Evolutionary conservation across 2,888 invertebrate species (phyloP), one percentile per base, ranked within the genome.

Genomic region (Scaptomyza tumidula): DNA sequence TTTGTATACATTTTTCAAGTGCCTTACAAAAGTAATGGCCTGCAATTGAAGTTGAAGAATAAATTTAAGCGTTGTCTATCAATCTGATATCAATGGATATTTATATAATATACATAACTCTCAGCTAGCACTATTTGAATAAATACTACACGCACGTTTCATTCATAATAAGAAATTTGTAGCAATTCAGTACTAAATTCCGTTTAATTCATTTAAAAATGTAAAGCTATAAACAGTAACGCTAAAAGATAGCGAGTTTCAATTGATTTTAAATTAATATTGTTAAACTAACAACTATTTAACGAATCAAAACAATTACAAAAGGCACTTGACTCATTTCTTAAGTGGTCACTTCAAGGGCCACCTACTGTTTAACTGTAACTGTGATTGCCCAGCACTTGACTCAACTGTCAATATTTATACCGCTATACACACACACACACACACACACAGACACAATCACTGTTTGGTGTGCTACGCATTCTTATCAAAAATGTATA

Each of bases 401-500:
- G 65, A 60, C 33, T 55, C 70, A 33, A 41, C 24, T 62, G 56
- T 72, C 58, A 64, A 68, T 76, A 58, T 61, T 65, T 57, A 67
- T 52, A 37, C 61, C 35, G n/a, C 33, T 19, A 46, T 16, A 44
- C 31, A 52, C 33, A 58, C 41, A 49, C 50, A 19, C 37, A n/a
- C 10, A 31, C 13, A 41, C 24, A n/a, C 33, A 31, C 13, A 48
- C 50, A n/a, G 27, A 19, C 35, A 54, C 55, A 3, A 24, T 9
- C 24, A 19, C 41, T 35, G 37, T 50, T 56, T 16, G 39, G 33
- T 14, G 43, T 39, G 43, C 43, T 35, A 43, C 64, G 66, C 60
- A 49, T 61, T 72, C 69, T 81, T 81, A 81, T 81, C 81, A 81
- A 71, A 70, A 63, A 65, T 69, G 85, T 83, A 73, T 86, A 88